Base-by-base conservation (phyloP, 2,888 invertebrate species). In the Tinea semifulvella region DNA sequence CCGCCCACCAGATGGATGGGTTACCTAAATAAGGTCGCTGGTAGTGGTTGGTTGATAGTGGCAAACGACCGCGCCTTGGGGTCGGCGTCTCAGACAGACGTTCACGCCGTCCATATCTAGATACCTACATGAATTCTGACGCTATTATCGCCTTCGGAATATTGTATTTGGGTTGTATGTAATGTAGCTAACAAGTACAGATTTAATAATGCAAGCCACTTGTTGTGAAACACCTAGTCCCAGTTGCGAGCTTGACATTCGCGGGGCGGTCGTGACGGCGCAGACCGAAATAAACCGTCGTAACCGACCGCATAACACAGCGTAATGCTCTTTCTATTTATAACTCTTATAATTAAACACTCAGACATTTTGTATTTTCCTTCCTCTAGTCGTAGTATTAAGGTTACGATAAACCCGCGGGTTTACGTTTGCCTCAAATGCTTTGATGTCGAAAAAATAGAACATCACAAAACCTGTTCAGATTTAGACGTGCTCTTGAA, bases 311-410 rank as follows among this genome's bases (percentile, higher is more conserved):
- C 76, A 71, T 70, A 70, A 69, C 68, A 65, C 69, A 58, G 69
- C 69, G 73, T 72, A 72, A 74, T 71, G 67, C 60, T 70, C 62
- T 65, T 66, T 67, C 76, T 76, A 76, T 75, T 74, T 71, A 74
- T 74, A 75, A 64, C 36, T 18, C 61, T 66, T 71, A 71, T 74
- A 75, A 77, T 75, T 77, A 74, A 72, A 72, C 64, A 67, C 63
- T 61, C 66, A 61, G 59, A 65, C 67, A 67, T 70, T 31, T 65
- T 60, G 64, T 67, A 62, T 70, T 68, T 70, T 65, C 65, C 63
- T 67, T 63, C 62, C 60, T 27, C 60, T 62, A 61, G 60, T 57
- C 53, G 56, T 59, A 59, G 62, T 62, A 61, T 52, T 54, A 45
- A 39, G 47, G 53, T 52, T 47, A 48, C 51, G 55, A 57, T 57